Base-by-base conservation (phyloP, 2,888 invertebrate species). In the Thereva nobilitata region DNA sequence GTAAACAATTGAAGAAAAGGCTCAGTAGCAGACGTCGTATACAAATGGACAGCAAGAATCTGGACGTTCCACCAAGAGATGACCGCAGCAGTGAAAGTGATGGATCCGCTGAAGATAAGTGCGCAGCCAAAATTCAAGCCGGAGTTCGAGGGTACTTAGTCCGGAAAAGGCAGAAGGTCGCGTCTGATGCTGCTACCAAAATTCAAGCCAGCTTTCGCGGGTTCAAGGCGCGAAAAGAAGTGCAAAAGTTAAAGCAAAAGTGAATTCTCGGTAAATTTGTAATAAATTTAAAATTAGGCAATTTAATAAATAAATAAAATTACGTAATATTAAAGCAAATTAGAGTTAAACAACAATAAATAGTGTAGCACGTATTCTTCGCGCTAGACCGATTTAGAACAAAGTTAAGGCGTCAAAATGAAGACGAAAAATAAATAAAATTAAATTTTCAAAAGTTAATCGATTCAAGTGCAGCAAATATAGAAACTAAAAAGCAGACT, bases 141-240 rank as follows among this genome's bases (percentile, higher is more conserved):
- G 77, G 79, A 8, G 75, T 80, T 12, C 76, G 80, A 4, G 80
- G 80, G 47, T 80, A 78, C 69, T 74, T 80, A 4, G 80, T 80
- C 35, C 74, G 81, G 3, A 79, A 80, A 69, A 75, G 78, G 67
- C 79, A 79, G 68, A 79, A 79, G 72, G 73, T 75, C 53, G 80
- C 76, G 10, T 71, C 75, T 4, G 80, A 80, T 70, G 82, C 82
- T 4, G 82, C 82, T 0, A 79, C 79, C 1, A 81, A 82, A 73
- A 82, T 82, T 66, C 82, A 82, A 70, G 80, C 82, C 0, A 75
- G 78, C 23, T 81, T 81, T 73, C 79, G 82, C n/a, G 81, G 80
- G n/a, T 81, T 81, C 67, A 80, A 79, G 72, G 77, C 76, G 35
- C 77, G 81, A 41, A 80, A 79, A 68, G 79, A 79, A 47, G 72